Evolutionary conservation across 1,140 invertebrate species (phyloP), one percentile per base, ranked within the genome.

Genomic region (Bombus waltoni): DNA sequence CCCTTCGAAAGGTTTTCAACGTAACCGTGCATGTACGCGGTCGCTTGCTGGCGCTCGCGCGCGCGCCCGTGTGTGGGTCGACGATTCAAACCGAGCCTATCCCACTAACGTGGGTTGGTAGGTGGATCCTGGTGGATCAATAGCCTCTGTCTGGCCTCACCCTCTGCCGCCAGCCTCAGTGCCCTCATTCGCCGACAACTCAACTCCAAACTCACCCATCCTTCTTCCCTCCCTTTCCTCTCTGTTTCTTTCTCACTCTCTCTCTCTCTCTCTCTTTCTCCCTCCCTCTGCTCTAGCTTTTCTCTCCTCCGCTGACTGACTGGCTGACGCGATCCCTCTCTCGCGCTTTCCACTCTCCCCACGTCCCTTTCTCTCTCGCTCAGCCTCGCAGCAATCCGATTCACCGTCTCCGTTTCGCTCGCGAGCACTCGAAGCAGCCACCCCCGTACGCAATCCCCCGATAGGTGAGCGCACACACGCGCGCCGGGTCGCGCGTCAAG

Each of bases 111-210:
- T 86, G 87, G 90, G 85, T 90, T 91, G 91, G 92, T 91, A 91
- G 93, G 92, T 92, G 92, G 90, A 93, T 93, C 92, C 93, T 93
- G 85, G 68, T 89, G 91, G 94, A 94, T 94, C 94, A 94, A 94
- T 94, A 94, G 93, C 93, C 93, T 92, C 92, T 93, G 93, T 94
- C 94, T 94, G 93, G 94, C 93, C 93, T 94, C 94, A 94, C 93
- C 94, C 94, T 93, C 92, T 90, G 84, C 85, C 87, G 83, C 88
- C 91, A 92, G 83, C 91, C 90, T 93, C 90, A 89, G 91, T 93
- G 91, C 90, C 92, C 91, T 92, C 91, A 93, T 93, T 93, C 91
- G 91, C 90, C 87, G 82, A 91, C 88, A 92, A 92, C 90, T 92
- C 89, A 90, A 92, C 92, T 92, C 86, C 85, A 92, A 92, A 92